A percentile compares a stretch with the other conserved stretches of the same genome.
Evolutionary conservation across 2,888 invertebrate genomes (phyloP).

Genomic region (Deilephila elpenor): DNA sequence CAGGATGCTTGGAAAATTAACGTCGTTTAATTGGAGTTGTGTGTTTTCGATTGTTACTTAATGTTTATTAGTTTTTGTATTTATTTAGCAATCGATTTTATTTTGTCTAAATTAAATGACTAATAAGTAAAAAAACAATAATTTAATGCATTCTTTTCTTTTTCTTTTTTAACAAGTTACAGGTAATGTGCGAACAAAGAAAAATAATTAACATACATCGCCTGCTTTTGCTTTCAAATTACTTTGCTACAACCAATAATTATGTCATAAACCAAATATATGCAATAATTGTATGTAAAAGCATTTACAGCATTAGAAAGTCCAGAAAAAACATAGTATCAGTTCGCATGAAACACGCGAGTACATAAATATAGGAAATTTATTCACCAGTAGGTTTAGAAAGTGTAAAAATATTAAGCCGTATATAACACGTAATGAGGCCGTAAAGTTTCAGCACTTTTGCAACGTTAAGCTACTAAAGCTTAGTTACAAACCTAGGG

Average conservation of each 20-base stretch:
- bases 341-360: constrained; percentile 12
- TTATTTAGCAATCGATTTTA: background rate
- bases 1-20: constrained; percentile 34
- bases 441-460: background rate
- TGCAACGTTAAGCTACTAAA: too few species aligned
- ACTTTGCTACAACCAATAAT: too few species aligned
- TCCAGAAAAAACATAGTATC: background rate
- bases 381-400: constrained; percentile 17
- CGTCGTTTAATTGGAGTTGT: background rate
- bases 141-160: too few species aligned
- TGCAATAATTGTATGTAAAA: background rate
- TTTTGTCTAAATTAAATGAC: too few species aligned
- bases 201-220: too few species aligned
- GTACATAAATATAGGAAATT: constrained; percentile 16
- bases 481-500: background rate
- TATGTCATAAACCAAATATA: too few species aligned
- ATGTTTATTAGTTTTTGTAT: background rate
- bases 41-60: background rate
- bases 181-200: too few species aligned
- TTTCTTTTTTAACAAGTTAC: too few species aligned
- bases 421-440: constrained; percentile 17
- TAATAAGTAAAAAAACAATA: too few species aligned
- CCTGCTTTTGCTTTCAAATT: too few species aligned
- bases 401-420: constrained; percentile 23
- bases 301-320: background rate